A percentile compares a stretch with the other conserved stretches of the same genome.
These are phyloP conservation scores for Zaprionus davidi DNA, from an alignment of 1,140 invertebrate genomes.

Conservation along the genomic window DNA sequence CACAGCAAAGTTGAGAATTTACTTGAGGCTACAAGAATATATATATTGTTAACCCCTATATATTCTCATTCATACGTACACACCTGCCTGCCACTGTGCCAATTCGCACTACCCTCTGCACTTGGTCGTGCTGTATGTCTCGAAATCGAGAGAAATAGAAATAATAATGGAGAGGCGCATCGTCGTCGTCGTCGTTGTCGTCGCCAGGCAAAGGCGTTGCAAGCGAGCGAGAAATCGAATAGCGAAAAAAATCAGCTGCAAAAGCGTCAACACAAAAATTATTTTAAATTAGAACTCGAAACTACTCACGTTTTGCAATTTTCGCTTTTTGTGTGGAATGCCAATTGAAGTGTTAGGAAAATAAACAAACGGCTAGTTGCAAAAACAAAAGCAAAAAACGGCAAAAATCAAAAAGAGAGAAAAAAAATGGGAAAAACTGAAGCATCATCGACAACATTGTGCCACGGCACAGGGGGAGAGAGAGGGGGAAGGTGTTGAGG, in stretches of 20 bases:
- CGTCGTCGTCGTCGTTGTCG: not conserved
- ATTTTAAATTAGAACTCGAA: slow-evolving; percentile 83
- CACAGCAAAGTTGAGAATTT: not conserved
- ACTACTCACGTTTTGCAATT: slow-evolving; percentile 83
- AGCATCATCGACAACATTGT: slow-evolving; percentile 73
- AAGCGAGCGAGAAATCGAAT: slow-evolving; percentile 25
- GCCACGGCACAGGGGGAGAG: slow-evolving; percentile 20
- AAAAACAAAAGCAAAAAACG: slow-evolving; percentile 39
- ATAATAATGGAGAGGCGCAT: slow-evolving; percentile 4
- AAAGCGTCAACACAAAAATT: slow-evolving; percentile 83
- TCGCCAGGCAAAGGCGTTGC: slow-evolving; percentile 38
- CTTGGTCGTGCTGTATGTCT: not conserved
- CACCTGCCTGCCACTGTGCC: not conserved
- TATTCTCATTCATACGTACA: not conserved
- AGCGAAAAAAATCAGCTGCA: slow-evolving; percentile 59
- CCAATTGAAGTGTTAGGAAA: slow-evolving; percentile 83
- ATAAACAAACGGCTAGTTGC: slow-evolving; percentile 79
- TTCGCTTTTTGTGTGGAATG: slow-evolving; percentile 81
- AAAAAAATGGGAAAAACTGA: slow-evolving; percentile 59
- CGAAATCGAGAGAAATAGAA: slow-evolving; percentile 5
- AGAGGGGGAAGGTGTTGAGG: slow-evolving; percentile 10
- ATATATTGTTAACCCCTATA: not conserved
- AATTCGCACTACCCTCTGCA: not conserved
- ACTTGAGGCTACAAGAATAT: not conserved
- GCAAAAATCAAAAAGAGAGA: slow-evolving; percentile 34